A percentile compares a stretch with the other conserved stretches of the same genome.
Evolutionary conservation across 1,140 invertebrate genomes (phyloP).

Genomic region (Drosophila paulistorum): DNA sequence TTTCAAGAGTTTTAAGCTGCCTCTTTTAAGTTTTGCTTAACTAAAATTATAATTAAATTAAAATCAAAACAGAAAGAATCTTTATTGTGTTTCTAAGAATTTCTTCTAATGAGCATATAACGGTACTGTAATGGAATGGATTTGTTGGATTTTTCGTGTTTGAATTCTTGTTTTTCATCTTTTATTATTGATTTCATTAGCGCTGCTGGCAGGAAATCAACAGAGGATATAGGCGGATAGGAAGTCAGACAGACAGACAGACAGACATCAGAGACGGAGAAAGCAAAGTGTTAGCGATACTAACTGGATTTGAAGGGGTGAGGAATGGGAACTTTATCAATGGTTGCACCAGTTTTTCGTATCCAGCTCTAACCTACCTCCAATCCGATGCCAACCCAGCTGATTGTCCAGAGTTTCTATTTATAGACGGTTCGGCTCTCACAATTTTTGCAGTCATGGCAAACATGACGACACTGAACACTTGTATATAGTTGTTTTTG

Average conservation of each 20-base stretch:
- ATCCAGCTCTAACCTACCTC: slow-evolving; percentile 13
- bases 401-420: slow-evolving; percentile 9
- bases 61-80: too few species aligned
- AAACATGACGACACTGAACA: slow-evolving; percentile 65
- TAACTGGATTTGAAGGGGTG: background rate
- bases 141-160: slow-evolving; percentile 22
- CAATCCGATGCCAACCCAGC: background rate
- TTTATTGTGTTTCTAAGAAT: too few species aligned
- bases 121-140: too few species aligned
- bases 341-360: slow-evolving; percentile 5
- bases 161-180: slow-evolving; percentile 24
- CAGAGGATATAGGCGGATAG: background rate
- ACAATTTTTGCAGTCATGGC: slow-evolving; percentile 36
- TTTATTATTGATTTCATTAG: slow-evolving; percentile 58
- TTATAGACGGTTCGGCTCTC: slow-evolving; percentile 16
- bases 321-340: background rate
- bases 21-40: too few species aligned
- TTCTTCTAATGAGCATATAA: too few species aligned
- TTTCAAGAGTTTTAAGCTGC: too few species aligned
- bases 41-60: too few species aligned
- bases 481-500: slow-evolving; percentile 27
- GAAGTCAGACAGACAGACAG: background rate
- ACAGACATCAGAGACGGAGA: background rate
- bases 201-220: slow-evolving; percentile 5
- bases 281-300: background rate